Conservation (phyloP, 2,113 vertebrate genomes). For the Zosterops pallidus region DNA sequence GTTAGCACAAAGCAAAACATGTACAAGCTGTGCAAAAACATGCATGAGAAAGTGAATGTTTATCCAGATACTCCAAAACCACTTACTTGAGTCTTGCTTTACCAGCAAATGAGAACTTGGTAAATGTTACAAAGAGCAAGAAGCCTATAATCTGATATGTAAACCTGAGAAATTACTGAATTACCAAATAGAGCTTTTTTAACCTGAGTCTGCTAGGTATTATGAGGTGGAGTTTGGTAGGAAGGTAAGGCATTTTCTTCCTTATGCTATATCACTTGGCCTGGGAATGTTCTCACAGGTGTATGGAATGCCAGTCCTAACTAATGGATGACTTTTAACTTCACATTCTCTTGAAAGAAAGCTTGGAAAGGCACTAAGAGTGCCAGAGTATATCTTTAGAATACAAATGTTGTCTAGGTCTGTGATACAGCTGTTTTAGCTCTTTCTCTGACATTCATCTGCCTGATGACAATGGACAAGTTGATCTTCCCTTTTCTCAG, state of each 20-base stretch:
- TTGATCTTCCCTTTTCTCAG: not conserved
- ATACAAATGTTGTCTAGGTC: not conserved
- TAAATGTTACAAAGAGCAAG: not conserved
- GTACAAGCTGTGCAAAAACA: not conserved
- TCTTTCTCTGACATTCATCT: not conserved
- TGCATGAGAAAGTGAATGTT: not conserved
- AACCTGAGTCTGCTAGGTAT: not conserved
- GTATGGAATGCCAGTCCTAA: not conserved
- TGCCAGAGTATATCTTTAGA: not conserved
- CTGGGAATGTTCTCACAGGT: not conserved
- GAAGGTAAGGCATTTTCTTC: not conserved
- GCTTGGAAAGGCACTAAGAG: not conserved
- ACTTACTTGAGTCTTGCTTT: not conserved
- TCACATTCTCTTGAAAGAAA: not conserved
- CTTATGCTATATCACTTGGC: not conserved
- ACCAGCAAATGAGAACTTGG: not conserved
- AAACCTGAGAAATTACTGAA: not conserved
- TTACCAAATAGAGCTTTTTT: not conserved
- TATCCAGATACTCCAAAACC: not conserved
- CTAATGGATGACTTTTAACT: not conserved
- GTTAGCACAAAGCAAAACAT: not conserved
- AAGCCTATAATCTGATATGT: not conserved
- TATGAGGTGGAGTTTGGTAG: not conserved
- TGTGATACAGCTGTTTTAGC: not conserved
- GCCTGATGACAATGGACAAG: not conserved